Percentiles rank a stretch among this genome's conserved stretches.
Conservation (phyloP, 2,113 vertebrate genomes). For the Cavia porcellus region DNA sequence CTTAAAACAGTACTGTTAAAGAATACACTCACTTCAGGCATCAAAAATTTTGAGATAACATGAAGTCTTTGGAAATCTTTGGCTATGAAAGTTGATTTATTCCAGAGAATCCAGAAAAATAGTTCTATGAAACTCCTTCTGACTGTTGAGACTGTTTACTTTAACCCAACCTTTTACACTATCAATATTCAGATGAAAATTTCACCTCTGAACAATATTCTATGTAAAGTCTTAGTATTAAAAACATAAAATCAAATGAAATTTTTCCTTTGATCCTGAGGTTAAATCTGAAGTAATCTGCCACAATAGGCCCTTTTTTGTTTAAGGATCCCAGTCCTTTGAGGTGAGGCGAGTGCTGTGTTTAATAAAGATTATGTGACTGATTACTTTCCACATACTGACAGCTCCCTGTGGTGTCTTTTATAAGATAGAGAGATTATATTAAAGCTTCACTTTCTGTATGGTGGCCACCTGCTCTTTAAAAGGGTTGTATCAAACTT, state of each 20-base stretch:
- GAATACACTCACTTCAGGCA: constrained; percentile 68
- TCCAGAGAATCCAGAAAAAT: constrained; percentile 56
- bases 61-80: constrained; percentile 82
- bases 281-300: constrained; percentile 66
- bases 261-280: constrained; percentile 56
- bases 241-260: constrained; percentile 55
- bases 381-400: constrained; percentile 78
- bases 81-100: constrained; percentile 83
- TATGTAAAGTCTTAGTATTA: background rate
- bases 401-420: constrained; percentile 70
- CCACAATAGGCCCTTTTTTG: constrained; percentile 9
- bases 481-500: constrained; percentile 72
- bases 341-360: constrained; percentile 43
- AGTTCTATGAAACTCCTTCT: constrained; percentile 73
- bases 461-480: constrained; percentile 77
- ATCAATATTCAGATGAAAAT: constrained; percentile 61
- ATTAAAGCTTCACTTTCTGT: constrained; percentile 73
- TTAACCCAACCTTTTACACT: constrained; percentile 69
- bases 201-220: constrained; percentile 57
- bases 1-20: constrained; percentile 83
- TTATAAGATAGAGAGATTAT: constrained; percentile 45
- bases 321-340: constrained; percentile 58
- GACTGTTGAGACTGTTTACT: constrained; percentile 71
- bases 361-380: constrained; percentile 72
- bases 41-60: constrained; percentile 82